phyloP scores from a whole-genome alignment of 2,888 invertebrate genomes.

The Lampropteryx suffumata region DNA sequence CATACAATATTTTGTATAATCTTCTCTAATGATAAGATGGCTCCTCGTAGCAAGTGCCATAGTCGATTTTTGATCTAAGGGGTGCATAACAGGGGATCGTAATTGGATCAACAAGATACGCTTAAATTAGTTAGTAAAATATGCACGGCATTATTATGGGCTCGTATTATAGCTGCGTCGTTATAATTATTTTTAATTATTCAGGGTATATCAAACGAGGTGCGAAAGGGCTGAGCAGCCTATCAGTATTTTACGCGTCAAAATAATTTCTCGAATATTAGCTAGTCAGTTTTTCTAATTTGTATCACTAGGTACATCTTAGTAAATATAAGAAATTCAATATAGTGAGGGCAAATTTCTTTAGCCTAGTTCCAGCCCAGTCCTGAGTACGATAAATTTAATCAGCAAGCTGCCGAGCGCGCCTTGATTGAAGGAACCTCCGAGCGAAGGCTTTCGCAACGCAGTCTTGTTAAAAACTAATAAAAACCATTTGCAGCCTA shows the following conservation, averaged over 20 bases:
- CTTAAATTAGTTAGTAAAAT: constrained; percentile 70
- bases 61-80: constrained; percentile 37
- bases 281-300: no score
- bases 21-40: no score
- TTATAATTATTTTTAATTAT: constrained; percentile 60
- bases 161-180: constrained; percentile 46
- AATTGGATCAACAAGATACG: constrained; percentile 64
- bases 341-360: no score
- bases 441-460: neutral
- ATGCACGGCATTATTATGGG: constrained; percentile 63
- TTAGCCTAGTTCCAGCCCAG: neutral
- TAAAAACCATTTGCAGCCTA: neutral
- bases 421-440: constrained; percentile 1
- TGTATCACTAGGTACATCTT: no score
- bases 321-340: no score
- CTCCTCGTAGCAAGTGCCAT: constrained; percentile 1
- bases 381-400: constrained; percentile 1
- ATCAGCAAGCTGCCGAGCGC: constrained; percentile 1
- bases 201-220: constrained; percentile 34
- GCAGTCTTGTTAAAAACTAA: neutral
- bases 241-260: neutral
- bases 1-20: no score
- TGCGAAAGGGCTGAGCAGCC: neutral
- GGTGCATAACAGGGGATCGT: constrained; percentile 55
- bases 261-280: no score